phyloP scores from a whole-genome alignment of 1,140 invertebrate genomes.

The Diabrotica undecimpunctata region DNA sequence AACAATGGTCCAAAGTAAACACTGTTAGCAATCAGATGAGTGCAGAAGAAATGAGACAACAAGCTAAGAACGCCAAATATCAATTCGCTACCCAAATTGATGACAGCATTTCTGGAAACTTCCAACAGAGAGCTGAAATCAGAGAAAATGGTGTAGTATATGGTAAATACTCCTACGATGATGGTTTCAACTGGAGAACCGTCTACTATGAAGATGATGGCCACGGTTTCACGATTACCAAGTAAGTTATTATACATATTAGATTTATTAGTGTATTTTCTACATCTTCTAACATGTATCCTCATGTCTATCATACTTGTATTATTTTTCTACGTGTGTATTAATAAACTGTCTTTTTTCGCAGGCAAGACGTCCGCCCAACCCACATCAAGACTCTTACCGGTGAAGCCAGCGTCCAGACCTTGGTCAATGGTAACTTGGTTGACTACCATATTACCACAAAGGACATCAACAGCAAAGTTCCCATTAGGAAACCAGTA shows the following conservation, averaged over 20 bases:
- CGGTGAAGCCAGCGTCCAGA: constrained; percentile 50
- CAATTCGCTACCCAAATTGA: constrained; percentile 49
- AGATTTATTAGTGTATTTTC: too few species aligned
- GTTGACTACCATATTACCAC: constrained; percentile 40
- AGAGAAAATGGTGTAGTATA: constrained; percentile 51
- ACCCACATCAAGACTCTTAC: constrained; percentile 32
- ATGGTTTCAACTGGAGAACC: constrained; percentile 54
- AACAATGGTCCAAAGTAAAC: too few species aligned
- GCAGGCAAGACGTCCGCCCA: constrained; percentile 1
- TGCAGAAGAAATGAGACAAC: constrained; percentile 19
- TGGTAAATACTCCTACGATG: constrained; percentile 56
- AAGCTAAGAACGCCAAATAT: constrained; percentile 45
- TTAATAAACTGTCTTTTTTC: too few species aligned
- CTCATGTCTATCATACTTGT: too few species aligned
- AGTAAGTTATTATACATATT: constrained; percentile 40
- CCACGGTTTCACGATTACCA: constrained; percentile 55
- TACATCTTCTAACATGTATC: too few species aligned
- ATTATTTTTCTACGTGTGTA: too few species aligned
- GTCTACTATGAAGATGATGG: constrained; percentile 58
- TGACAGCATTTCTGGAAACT: constrained; percentile 53
- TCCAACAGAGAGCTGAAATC: constrained; percentile 50
- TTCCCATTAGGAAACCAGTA: too few species aligned
- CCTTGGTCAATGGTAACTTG: constrained; percentile 43
- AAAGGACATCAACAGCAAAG: background rate
- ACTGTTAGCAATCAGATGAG: too few species aligned